Percentiles rank a stretch among this genome's conserved stretches.
These are phyloP conservation scores for Aspidiotus destructor DNA, from an alignment of 2,888 invertebrate genomes.

Conservation along the genomic window DNA sequence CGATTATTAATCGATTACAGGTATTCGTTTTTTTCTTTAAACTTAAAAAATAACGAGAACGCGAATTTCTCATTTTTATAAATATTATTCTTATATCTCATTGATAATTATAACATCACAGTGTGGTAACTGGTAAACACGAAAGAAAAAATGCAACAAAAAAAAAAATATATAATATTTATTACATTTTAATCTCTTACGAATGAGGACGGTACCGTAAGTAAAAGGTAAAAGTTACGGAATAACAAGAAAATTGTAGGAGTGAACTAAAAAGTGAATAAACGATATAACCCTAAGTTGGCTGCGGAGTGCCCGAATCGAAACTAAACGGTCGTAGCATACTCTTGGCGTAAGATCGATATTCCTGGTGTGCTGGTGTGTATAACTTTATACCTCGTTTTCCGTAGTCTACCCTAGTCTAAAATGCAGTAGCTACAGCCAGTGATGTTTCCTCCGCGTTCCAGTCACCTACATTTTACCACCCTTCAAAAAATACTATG, in stretches of 20 bases:
- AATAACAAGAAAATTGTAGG: too few species aligned
- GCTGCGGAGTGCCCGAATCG: constrained; percentile 26
- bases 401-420: constrained; percentile 15
- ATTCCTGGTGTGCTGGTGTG: constrained; percentile 23
- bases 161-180: background rate
- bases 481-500: constrained; percentile 29
- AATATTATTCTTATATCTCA: background rate
- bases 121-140: constrained; percentile 12
- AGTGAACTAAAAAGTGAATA: constrained; percentile 7
- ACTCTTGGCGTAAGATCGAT: constrained; percentile 29
- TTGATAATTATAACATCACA: constrained; percentile 13
- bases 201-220: too few species aligned
- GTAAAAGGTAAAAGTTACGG: too few species aligned
- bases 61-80: constrained; percentile 22
- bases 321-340: constrained; percentile 26
- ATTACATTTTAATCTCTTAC: too few species aligned
- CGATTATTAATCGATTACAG: constrained; percentile 21
- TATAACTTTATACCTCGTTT: constrained; percentile 23
- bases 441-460: constrained; percentile 13
- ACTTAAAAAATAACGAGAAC: constrained; percentile 22
- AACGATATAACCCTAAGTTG: constrained; percentile 23
- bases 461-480: constrained; percentile 18
- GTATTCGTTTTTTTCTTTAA: constrained; percentile 7
- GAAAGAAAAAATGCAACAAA: background rate
- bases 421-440: constrained; percentile 28